Evolutionary conservation across 2,888 invertebrate species (phyloP).

Genomic region (Drosophila conformis): DNA sequence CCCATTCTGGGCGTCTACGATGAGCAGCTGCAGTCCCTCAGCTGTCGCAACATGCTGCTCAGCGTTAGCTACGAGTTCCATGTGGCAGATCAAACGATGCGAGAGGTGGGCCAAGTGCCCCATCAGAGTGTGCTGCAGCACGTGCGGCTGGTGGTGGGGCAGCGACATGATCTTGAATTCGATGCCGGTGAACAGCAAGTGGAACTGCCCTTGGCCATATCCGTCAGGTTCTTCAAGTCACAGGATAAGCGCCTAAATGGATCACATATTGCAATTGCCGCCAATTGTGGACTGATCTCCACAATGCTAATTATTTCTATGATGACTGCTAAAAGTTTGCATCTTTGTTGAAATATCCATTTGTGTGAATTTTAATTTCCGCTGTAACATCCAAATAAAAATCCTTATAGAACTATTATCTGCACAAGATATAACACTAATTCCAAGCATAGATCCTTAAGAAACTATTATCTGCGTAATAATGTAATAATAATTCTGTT

Average conservation of each 20-base stretch:
- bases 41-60: constrained; percentile 83
- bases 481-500: not conserved
- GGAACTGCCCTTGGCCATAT: constrained; percentile 79
- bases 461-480: not conserved
- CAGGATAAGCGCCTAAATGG: constrained; percentile 18
- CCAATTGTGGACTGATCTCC: not conserved
- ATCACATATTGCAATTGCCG: not conserved
- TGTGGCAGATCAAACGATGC: constrained; percentile 53
- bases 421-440: not conserved
- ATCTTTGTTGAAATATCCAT: not conserved
- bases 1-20: constrained; percentile 67
- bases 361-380: not conserved
- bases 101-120: constrained; percentile 34
- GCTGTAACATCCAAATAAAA: not conserved
- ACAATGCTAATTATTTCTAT: not conserved
- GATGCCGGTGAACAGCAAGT: constrained; percentile 71
- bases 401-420: not conserved
- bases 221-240: constrained; percentile 81
- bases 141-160: constrained; percentile 74
- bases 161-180: constrained; percentile 82
- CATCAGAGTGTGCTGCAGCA: constrained; percentile 78
- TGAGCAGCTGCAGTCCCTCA: constrained; percentile 69
- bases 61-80: constrained; percentile 81
- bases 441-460: not conserved
- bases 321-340: not conserved